Percentiles rank a stretch among this genome's conserved stretches.
These are phyloP conservation scores for Endotricha flammealis DNA, from an alignment of 2,888 invertebrate genomes.

Conservation along the genomic window DNA sequence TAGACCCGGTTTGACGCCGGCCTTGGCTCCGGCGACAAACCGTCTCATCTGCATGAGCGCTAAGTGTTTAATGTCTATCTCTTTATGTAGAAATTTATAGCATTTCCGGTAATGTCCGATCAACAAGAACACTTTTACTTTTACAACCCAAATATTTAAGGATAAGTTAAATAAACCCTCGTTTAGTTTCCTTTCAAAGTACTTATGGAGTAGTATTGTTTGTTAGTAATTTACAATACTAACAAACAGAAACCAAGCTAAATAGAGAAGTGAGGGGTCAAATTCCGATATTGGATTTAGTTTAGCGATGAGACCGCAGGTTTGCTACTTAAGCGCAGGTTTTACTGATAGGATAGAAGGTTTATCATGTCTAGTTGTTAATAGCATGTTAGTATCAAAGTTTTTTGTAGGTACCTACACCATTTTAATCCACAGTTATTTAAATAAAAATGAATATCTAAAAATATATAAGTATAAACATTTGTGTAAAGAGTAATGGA, in stretches of 20 bases:
- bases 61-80: not conserved
- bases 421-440: too few relatives aligned
- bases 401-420: slow-evolving; percentile 13
- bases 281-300: slow-evolving; percentile 48
- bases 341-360: too few relatives aligned
- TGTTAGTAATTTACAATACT: slow-evolving; percentile 24
- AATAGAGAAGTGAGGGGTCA: slow-evolving; percentile 36
- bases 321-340: too few relatives aligned
- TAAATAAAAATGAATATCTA: too few relatives aligned
- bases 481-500: too few relatives aligned
- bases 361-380: too few relatives aligned
- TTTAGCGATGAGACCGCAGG: slow-evolving; percentile 37
- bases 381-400: too few relatives aligned
- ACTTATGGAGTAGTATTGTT: slow-evolving; percentile 8
- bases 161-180: slow-evolving; percentile 8
- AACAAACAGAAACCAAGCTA: slow-evolving; percentile 31
- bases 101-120: slow-evolving; percentile 1
- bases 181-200: slow-evolving; percentile 10
- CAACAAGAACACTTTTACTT: slow-evolving; percentile 1
- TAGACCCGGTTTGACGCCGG: too few relatives aligned
- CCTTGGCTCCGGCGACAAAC: too few relatives aligned
- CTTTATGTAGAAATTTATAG: not conserved
- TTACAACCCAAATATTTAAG: slow-evolving; percentile 3
- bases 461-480: too few relatives aligned
- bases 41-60: too few relatives aligned